Percentiles rank a stretch among this genome's conserved stretches.
These are phyloP conservation scores for Diceros bicornis DNA, from an alignment of 2,797 vertebrate species.

Conservation along the genomic window DNA sequence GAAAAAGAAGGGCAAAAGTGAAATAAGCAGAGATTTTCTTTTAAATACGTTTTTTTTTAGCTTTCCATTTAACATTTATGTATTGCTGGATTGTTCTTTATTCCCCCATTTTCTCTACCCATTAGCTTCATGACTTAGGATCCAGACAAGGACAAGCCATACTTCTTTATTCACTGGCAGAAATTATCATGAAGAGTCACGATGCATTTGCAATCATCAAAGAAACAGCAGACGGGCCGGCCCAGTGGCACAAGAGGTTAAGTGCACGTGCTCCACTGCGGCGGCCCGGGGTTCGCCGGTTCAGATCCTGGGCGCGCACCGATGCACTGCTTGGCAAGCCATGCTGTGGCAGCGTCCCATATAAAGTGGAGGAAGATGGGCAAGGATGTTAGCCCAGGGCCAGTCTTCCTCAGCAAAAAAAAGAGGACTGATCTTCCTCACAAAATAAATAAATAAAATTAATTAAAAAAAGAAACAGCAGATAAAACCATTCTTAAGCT, in stretches of 20 bases:
- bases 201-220: slow-evolving; percentile 22
- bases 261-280: no score
- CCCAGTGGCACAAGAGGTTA: no score
- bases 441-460: no score
- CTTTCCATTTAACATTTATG: not conserved
- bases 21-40: not conserved
- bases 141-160: slow-evolving; percentile 14
- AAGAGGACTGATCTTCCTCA: no score
- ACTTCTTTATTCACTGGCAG: slow-evolving; percentile 56
- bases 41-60: not conserved
- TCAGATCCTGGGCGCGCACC: no score
- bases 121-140: not conserved
- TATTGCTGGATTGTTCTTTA: not conserved
- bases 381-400: no score
- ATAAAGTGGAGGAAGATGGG: no score
- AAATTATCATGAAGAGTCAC: slow-evolving; percentile 47
- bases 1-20: slow-evolving; percentile 34
- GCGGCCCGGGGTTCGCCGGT: no score
- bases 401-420: no score
- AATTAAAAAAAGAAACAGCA: not conserved
- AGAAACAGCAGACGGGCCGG: not conserved
- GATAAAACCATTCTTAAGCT: slow-evolving; percentile 40
- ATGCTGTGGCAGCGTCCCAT: no score
- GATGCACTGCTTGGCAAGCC: no score
- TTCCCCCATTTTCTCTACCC: slow-evolving; percentile 29